A percentile compares a stretch with the other conserved stretches of the same genome.
Evolutionary conservation across 2,113 vertebrate genomes (phyloP).

Genomic region (Pygoscelis antarcticus): DNA sequence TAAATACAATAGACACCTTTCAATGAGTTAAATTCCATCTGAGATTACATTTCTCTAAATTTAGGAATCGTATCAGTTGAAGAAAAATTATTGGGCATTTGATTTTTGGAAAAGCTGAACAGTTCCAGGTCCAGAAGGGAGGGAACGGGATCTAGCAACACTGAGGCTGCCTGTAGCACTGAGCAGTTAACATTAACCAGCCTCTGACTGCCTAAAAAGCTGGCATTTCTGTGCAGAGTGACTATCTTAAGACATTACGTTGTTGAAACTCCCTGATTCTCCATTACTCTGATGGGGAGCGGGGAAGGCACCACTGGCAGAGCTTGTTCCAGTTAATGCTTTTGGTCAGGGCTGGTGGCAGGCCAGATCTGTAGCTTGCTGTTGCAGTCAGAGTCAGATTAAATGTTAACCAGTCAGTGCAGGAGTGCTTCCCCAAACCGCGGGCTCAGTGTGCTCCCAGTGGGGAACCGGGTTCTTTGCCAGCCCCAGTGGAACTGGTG

Average conservation of each 20-base stretch:
- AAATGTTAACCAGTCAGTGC: neutral
- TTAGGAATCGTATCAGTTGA: neutral
- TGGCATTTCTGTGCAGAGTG: neutral
- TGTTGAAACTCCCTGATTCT: neutral
- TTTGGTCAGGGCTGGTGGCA: neutral
- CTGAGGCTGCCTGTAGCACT: neutral
- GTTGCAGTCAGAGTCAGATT: neutral
- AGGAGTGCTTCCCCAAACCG: neutral
- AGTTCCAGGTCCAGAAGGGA: neutral
- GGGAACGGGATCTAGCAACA: neutral
- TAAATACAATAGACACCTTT: neutral
- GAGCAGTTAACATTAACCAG: neutral
- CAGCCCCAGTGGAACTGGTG: neutral
- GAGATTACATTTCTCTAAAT: neutral
- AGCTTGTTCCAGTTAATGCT: neutral
- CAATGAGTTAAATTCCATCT: neutral
- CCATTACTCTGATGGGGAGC: neutral
- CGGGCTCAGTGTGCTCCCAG: neutral
- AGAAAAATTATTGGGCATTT: neutral
- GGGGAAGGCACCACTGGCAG: neutral
- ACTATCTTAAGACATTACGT: neutral
- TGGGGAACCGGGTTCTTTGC: accelerated
- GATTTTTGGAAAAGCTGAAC: neutral
- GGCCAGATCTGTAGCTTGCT: neutral
- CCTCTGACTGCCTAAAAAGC: neutral